Evolutionary conservation across 2,113 vertebrate genomes (phyloP).

Genomic region (Okapia johnstoni): DNA sequence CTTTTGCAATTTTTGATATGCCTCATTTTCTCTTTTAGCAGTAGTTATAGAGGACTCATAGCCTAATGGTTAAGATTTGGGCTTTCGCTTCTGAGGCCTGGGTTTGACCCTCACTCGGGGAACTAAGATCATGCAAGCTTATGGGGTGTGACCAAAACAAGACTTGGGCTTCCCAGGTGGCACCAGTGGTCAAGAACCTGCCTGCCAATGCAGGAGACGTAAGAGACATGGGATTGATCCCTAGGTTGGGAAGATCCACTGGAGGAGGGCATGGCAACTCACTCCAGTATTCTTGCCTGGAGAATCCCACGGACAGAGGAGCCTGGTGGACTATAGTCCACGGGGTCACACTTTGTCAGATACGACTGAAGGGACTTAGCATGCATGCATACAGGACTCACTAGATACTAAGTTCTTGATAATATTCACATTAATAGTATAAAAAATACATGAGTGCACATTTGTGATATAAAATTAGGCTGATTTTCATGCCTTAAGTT

Average conservation of each 20-base stretch:
- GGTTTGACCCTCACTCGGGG: neutral
- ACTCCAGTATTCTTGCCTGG: neutral
- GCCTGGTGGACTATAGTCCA: neutral
- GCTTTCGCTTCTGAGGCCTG: neutral
- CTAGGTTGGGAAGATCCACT: accelerated
- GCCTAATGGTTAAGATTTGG: neutral
- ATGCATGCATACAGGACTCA: neutral
- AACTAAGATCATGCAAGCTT: neutral
- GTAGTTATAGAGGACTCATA: neutral
- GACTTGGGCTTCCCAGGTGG: neutral
- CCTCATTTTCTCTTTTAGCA: neutral
- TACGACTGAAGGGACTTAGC: neutral
- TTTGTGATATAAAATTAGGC: neutral
- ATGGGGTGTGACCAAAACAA: neutral
- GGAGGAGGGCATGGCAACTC: neutral
- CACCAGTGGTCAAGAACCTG: neutral
- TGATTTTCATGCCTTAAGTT: neutral
- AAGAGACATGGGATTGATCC: neutral
- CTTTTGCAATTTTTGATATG: neutral
- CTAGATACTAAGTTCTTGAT: neutral
- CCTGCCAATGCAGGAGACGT: neutral
- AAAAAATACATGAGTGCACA: neutral
- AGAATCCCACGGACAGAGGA: neutral
- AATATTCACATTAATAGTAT: neutral
- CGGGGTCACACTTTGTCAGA: neutral